Conservation (phyloP, 2,797 vertebrate species). For the Anguilla anguilla region DNA sequence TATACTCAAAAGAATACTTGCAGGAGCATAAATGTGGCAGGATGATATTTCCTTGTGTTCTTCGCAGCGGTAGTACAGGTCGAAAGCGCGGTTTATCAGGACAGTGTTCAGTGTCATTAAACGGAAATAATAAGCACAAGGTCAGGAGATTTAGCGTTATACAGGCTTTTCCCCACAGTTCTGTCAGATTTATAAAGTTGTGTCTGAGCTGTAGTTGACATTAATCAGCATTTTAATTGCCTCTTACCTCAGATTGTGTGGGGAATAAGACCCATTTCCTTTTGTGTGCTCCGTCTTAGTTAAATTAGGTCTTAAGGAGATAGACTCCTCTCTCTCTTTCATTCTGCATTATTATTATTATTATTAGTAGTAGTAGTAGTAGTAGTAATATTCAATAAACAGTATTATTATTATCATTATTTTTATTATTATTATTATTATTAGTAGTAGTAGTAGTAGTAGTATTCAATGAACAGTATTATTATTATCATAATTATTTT, state of each 20-base stretch:
- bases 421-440: neutral
- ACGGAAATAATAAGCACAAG: constrained; percentile 70
- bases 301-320: constrained; percentile 24
- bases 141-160: constrained; percentile 72
- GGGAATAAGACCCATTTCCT: constrained; percentile 72
- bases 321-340: neutral
- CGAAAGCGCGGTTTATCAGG: neutral
- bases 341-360: neutral
- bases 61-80: neutral
- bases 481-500: neutral
- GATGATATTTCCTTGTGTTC: neutral
- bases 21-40: neutral
- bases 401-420: neutral
- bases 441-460: too few species aligned
- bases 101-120: constrained; percentile 6
- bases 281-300: constrained; percentile 10
- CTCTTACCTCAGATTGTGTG: constrained; percentile 66
- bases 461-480: neutral
- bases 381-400: too few species aligned
- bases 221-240: constrained; percentile 79
- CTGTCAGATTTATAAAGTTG: constrained; percentile 67
- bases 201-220: constrained; percentile 65
- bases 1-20: neutral
- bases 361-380: neutral
- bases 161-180: constrained; percentile 66